Evolutionary conservation across 1,140 invertebrate genomes (phyloP).

Genomic region (Heliconius himera): DNA sequence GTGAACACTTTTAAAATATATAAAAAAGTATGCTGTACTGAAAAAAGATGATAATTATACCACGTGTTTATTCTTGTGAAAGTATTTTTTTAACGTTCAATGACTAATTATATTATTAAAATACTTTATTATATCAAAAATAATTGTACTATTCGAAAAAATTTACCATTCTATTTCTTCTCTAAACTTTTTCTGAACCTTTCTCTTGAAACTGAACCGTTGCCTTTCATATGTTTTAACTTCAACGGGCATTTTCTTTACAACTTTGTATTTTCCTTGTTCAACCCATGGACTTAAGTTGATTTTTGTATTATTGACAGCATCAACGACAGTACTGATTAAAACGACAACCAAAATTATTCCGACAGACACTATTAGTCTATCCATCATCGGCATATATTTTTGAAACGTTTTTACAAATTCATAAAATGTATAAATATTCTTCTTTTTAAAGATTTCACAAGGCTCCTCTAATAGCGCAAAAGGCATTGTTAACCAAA

Average conservation of each 20-base stretch:
- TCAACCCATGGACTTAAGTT: slow-evolving; percentile 19
- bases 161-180: neutral
- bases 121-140: no score
- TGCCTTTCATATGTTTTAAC: neutral
- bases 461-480: slow-evolving; percentile 40
- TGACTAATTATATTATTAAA: no score
- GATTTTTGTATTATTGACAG: slow-evolving; percentile 43
- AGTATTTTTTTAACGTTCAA: no score
- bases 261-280: slow-evolving; percentile 8
- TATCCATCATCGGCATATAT: slow-evolving; percentile 45
- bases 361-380: slow-evolving; percentile 40
- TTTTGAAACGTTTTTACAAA: slow-evolving; percentile 34
- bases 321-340: slow-evolving; percentile 37
- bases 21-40: no score
- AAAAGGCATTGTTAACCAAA: slow-evolving; percentile 48
- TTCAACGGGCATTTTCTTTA: neutral
- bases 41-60: no score
- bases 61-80: no score
- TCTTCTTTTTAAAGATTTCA: slow-evolving; percentile 38
- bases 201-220: neutral
- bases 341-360: slow-evolving; percentile 38
- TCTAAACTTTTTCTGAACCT: neutral
- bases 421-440: slow-evolving; percentile 32
- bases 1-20: no score
- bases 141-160: neutral